phyloP scores from a whole-genome alignment of 2,113 vertebrate genomes.

The Promerops cafer region DNA sequence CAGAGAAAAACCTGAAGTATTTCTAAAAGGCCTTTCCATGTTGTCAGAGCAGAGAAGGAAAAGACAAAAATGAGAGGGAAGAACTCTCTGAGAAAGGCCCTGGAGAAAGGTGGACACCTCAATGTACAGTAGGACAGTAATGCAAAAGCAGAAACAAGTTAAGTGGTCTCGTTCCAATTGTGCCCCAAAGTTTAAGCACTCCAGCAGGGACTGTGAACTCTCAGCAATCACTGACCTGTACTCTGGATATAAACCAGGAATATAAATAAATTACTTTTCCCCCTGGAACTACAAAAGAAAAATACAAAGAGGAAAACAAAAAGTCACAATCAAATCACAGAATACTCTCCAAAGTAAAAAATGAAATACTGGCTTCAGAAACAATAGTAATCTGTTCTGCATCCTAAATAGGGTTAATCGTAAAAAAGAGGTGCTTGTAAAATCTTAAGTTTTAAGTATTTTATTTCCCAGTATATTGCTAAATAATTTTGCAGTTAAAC shows the following conservation, averaged over 20 bases:
- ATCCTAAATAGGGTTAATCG: background rate
- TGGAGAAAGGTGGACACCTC: background rate
- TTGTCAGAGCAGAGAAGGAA: background rate
- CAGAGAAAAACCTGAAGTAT: rapidly evolving
- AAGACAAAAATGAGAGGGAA: background rate
- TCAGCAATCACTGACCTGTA: background rate
- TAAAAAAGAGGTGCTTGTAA: conserved; percentile 39
- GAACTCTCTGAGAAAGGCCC: background rate
- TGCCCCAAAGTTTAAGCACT: background rate
- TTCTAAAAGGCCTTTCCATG: background rate
- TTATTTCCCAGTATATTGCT: conserved; percentile 54
- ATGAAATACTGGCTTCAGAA: background rate
- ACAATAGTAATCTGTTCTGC: background rate
- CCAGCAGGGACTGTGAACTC: background rate
- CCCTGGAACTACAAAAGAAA: background rate
- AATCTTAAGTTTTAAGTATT: conserved; percentile 13
- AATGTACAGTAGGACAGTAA: background rate
- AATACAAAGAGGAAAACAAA: conserved; percentile 9
- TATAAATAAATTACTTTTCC: background rate
- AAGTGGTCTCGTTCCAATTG: background rate
- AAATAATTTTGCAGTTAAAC: conserved; percentile 14
- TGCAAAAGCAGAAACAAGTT: background rate
- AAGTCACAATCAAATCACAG: background rate
- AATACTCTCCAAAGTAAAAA: background rate
- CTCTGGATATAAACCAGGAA: background rate